These are phyloP conservation scores for Ornithoptera priamus DNA, from an alignment of 2,888 invertebrate genomes.

Conservation along the genomic window DNA sequence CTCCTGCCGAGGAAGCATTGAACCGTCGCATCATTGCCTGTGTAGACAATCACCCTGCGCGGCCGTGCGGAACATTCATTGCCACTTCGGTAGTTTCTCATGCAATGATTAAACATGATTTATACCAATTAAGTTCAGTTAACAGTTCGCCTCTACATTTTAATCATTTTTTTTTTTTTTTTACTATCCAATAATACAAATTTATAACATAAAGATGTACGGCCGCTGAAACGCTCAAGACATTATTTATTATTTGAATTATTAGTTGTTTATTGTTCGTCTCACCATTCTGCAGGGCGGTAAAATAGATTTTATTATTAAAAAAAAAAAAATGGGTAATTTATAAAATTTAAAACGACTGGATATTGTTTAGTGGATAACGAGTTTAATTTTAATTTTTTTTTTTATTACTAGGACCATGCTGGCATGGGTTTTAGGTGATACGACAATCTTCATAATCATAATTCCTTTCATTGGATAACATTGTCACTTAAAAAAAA, in stretches of 20 bases:
- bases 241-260: slow-evolving; percentile 46
- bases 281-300: not conserved
- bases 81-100: not conserved
- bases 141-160: not conserved
- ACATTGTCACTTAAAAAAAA: not conserved
- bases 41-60: slow-evolving; percentile 38
- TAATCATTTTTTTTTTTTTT: not conserved
- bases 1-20: slow-evolving; percentile 76
- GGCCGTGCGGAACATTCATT: slow-evolving; percentile 25
- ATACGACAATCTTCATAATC: not conserved
- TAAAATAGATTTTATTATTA: slow-evolving; percentile 10
- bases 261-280: slow-evolving; percentile 32
- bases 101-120: not conserved
- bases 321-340: slow-evolving; percentile 20
- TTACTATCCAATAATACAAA: not conserved
- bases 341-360: slow-evolving; percentile 41
- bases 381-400: slow-evolving; percentile 31
- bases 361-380: slow-evolving; percentile 43
- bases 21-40: slow-evolving; percentile 34
- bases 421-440: slow-evolving; percentile 17
- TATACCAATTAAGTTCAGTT: not conserved
- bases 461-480: too few species aligned
- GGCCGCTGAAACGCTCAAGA: slow-evolving; percentile 43
- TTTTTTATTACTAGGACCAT: slow-evolving; percentile 17
- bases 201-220: not conserved